phyloP scores from a whole-genome alignment of 1,140 invertebrate species.

The Pachyrhynchus sulphureomaculatus region DNA sequence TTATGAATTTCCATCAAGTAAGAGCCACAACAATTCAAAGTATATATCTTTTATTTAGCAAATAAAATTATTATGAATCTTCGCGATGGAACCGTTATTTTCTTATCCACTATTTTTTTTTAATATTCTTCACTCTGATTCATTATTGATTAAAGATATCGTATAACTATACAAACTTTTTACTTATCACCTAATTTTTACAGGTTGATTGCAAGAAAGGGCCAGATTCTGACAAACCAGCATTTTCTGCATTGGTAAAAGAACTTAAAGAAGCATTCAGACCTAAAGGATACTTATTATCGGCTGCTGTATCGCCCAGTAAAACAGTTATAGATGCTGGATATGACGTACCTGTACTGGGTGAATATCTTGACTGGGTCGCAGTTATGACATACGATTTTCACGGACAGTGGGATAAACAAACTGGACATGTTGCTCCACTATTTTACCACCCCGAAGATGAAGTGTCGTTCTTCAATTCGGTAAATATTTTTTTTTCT shows the following conservation, averaged over 20 bases:
- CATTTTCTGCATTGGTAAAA: constrained; percentile 69
- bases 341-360: constrained; percentile 76
- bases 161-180: too few relatives aligned
- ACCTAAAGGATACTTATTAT: constrained; percentile 72
- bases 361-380: constrained; percentile 79
- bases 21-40: too few relatives aligned
- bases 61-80: too few relatives aligned
- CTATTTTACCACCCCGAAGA: constrained; percentile 78
- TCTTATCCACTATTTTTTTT: too few relatives aligned
- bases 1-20: too few relatives aligned
- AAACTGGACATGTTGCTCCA: constrained; percentile 81
- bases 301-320: constrained; percentile 83
- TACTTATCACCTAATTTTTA: background rate
- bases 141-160: too few relatives aligned
- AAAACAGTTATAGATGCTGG: constrained; percentile 84
- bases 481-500: constrained; percentile 60
- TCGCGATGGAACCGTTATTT: too few relatives aligned
- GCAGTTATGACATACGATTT: constrained; percentile 86
- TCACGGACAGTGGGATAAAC: constrained; percentile 82
- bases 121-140: too few relatives aligned
- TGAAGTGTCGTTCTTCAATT: constrained; percentile 69
- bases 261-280: constrained; percentile 75
- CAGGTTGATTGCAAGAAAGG: constrained; percentile 75
- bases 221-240: constrained; percentile 77
- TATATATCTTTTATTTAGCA: too few relatives aligned